Percentiles rank a stretch among this genome's conserved stretches.
phyloP scores from a whole-genome alignment of 2,888 invertebrate species.

The Sphinx pinastri region DNA sequence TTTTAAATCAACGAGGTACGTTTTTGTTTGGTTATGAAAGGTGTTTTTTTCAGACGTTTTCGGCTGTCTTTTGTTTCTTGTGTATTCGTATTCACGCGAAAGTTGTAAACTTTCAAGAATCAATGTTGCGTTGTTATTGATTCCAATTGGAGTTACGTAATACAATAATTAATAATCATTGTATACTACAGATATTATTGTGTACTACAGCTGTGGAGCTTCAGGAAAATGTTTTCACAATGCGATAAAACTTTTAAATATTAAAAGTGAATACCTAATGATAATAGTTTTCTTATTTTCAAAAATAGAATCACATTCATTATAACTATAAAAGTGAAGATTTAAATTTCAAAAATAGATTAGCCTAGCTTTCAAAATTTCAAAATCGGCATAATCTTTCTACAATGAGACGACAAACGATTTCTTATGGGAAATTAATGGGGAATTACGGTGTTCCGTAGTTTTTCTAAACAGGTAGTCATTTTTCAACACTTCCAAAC shows the following conservation, averaged over 20 bases:
- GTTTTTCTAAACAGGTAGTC: slow-evolving; percentile 17
- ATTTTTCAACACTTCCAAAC: slow-evolving; percentile 27
- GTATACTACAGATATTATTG: neutral
- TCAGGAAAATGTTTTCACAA: neutral
- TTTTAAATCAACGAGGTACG: slow-evolving; percentile 41
- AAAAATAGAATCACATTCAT: neutral
- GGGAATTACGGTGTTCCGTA: slow-evolving; percentile 6
- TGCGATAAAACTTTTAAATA: neutral
- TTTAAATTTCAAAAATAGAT: neutral
- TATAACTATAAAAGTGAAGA: neutral
- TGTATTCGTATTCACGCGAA: slow-evolving; percentile 1
- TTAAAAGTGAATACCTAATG: neutral
- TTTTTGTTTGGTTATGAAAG: slow-evolving; percentile 36
- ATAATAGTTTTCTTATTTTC: neutral
- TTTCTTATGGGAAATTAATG: slow-evolving; percentile 24
- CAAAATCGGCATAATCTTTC: slow-evolving; percentile 14
- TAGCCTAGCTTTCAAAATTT: neutral
- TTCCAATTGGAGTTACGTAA: neutral
- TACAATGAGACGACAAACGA: slow-evolving; percentile 15
- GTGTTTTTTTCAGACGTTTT: neutral
- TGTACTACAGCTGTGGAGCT: neutral
- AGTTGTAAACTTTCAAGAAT: slow-evolving; percentile 2
- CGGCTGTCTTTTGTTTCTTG: neutral
- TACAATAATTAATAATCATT: neutral
- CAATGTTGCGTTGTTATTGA: neutral